Evolutionary conservation across 2,888 invertebrate genomes (phyloP).

Genomic region (Habroteleia sp.): DNA sequence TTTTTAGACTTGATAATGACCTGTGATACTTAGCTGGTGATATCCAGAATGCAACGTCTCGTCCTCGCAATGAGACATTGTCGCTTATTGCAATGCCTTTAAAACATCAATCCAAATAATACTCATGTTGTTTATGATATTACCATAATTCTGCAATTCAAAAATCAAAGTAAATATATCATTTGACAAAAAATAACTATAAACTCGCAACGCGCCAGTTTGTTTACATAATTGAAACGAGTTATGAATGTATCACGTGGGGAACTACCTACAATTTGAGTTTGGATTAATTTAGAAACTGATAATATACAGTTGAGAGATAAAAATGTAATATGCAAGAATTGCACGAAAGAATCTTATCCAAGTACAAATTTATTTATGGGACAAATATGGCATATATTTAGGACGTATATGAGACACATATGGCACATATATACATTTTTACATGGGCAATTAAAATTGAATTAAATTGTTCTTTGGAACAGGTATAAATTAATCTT

Average conservation of each 20-base stretch:
- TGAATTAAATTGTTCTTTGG: constrained; percentile 16
- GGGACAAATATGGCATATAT: no score
- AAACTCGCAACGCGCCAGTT: no score
- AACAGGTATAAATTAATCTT: constrained; percentile 43
- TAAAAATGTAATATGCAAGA: no score
- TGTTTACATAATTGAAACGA: no score
- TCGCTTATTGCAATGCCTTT: constrained; percentile 64
- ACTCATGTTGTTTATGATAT: constrained; percentile 50
- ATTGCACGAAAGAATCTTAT: no score
- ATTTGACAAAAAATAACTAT: no score
- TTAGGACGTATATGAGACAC: no score
- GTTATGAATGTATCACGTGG: no score
- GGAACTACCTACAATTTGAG: constrained; percentile 7
- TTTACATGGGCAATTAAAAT: no score
- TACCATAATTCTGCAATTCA: constrained; percentile 45
- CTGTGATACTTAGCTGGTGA: constrained; percentile 86
- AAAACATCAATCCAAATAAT: constrained; percentile 18
- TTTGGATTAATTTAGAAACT: constrained; percentile 26
- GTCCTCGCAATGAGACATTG: constrained; percentile 79
- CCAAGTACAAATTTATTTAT: no score
- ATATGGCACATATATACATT: constrained; percentile 38
- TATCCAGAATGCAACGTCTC: constrained; percentile 82
- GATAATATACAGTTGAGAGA: no score
- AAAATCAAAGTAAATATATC: no score
- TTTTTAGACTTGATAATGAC: constrained; percentile 80